Percentiles rank a stretch among this genome's conserved stretches.
Evolutionary conservation across 2,113 vertebrate species (phyloP).

Genomic region (Bufo bufo): DNA sequence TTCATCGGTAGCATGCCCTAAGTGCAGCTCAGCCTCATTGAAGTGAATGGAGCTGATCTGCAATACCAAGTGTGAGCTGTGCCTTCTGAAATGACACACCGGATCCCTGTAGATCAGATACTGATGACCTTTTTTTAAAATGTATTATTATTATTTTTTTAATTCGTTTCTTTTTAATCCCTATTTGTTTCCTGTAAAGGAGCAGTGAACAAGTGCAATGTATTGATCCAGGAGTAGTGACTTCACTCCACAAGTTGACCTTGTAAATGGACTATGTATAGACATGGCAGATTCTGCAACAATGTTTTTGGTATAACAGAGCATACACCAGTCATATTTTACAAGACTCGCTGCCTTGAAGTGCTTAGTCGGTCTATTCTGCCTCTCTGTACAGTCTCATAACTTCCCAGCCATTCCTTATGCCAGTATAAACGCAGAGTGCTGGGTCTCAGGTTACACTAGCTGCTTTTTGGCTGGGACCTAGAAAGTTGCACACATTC

Average conservation of each 20-base stretch:
- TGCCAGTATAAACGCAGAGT: not conserved
- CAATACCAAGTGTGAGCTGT: no score
- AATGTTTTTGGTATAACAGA: not conserved
- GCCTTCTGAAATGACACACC: no score
- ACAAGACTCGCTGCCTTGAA: not conserved
- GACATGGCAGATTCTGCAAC: not conserved
- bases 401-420: not conserved
- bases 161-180: no score
- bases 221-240: no score
- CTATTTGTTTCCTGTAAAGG: no score
- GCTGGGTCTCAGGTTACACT: conserved; percentile 51
- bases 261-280: not conserved
- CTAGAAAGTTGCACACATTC: conserved; percentile 1
- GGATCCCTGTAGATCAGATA: no score
- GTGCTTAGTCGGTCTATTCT: not conserved
- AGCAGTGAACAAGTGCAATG: no score
- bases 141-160: no score
- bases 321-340: not conserved
- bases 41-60: no score
- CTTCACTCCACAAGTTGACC: not conserved
- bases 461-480: conserved; percentile 36
- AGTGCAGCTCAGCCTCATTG: no score
- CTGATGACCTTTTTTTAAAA: no score
- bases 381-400: not conserved
- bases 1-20: no score